phyloP scores from a whole-genome alignment of 2,888 invertebrate genomes.

The Panzeria rudis region DNA sequence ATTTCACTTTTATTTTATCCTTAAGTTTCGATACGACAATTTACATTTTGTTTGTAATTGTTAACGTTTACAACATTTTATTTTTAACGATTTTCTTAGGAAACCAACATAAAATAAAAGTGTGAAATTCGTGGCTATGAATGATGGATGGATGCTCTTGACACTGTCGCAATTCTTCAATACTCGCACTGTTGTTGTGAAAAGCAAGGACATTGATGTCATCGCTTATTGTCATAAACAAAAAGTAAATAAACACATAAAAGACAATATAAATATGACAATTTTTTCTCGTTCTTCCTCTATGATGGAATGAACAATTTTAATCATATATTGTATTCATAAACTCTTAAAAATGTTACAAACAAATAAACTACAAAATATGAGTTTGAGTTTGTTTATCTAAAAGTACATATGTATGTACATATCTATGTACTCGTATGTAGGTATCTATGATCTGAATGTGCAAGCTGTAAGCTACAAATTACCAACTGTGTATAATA shows the following conservation, averaged over 20 bases:
- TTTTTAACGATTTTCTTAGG: conserved; percentile 1
- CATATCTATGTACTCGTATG: neutral
- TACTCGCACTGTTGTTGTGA: neutral
- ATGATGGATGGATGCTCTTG: conserved; percentile 50
- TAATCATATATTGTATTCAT: conserved; percentile 34
- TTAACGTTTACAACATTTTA: neutral
- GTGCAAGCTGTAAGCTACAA: neutral
- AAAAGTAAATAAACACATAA: conserved; percentile 32
- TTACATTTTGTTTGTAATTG: neutral
- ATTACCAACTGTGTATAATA: conserved; percentile 9
- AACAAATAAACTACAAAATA: conserved; percentile 32
- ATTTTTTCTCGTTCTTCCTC: conserved; percentile 11
- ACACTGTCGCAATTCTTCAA: conserved; percentile 29
- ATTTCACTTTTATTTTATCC: conserved; percentile 1
- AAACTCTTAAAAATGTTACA: conserved; percentile 27
- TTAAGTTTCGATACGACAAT: neutral
- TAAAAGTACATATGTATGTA: neutral
- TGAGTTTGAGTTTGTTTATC: neutral
- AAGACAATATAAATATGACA: conserved; percentile 23
- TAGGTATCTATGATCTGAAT: conserved; percentile 26
- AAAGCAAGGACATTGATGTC: conserved; percentile 47
- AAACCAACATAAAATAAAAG: conserved; percentile 39
- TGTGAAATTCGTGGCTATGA: conserved; percentile 55
- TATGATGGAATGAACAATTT: neutral
- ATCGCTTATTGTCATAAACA: conserved; percentile 51